Evolutionary conservation across 2,113 vertebrate genomes (phyloP), one percentile per base, ranked within the genome.

Genomic region (Fulmarus glacialis): DNA sequence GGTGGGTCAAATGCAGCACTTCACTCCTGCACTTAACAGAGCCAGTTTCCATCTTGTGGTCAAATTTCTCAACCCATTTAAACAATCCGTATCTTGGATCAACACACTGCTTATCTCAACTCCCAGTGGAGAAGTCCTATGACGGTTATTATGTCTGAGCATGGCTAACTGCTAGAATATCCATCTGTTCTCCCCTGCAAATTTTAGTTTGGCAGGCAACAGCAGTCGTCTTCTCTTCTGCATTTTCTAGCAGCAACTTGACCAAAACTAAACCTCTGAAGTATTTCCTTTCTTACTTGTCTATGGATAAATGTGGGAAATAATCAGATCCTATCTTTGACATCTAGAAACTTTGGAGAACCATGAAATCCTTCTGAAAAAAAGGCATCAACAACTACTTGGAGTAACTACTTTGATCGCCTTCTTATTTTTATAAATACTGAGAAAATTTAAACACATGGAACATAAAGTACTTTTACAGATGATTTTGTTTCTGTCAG

Each of bases 91-190:
- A 96, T 96, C 94, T 96, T 89, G 83, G 68, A 91, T 93, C 92
- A 92, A 77, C 95, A 96, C 74, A 29, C 60, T 11, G 81, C 91
- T 95, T 96, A 97, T 94, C 95, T 96, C 56, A 11, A 82, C 83
- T 87, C 87, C 89, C 97, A 95, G 86, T 15, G 79, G 89, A 95
- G 56, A 82, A 85, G 91, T 53, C 60, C 48, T 75, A 1, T 89
- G 87, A 87, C 2, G 0, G 89, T 94, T 96, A 82, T 85, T 96
- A 56, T 87, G 94, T 87, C 81, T 96, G 81, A 94, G 62, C 2
- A 4, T 42, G 36, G 89, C 78, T 79, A 89, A 82, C 82, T 67
- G 68, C 81, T 87, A 79, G 22, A 84, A 87, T 82, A 87, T 68
- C 68, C 89, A 84, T 90, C 85, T 87, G 48, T 68, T 73, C 83